phyloP scores from a whole-genome alignment of 1,140 invertebrate genomes.

The Lordiphosa collinella region DNA sequence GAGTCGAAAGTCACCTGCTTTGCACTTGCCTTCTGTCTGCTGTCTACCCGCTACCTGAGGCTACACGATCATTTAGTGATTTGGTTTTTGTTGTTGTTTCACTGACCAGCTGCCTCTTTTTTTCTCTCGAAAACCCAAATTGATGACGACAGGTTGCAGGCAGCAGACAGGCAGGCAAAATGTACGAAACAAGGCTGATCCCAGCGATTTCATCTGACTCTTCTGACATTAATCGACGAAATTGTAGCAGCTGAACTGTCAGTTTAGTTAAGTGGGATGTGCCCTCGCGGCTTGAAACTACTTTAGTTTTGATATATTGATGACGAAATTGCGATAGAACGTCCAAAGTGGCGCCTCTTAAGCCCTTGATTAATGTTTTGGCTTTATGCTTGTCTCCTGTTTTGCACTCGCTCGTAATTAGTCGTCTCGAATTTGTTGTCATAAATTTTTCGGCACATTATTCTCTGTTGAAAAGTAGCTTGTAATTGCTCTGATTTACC shows the following conservation, averaged over 20 bases:
- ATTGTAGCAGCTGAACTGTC: slow-evolving; percentile 77
- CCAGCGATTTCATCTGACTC: slow-evolving; percentile 14
- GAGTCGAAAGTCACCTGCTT: slow-evolving; percentile 48
- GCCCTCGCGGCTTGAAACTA: slow-evolving; percentile 34
- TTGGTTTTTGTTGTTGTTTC: slow-evolving; percentile 26
- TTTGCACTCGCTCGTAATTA: slow-evolving; percentile 47
- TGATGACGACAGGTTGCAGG: slow-evolving; percentile 76
- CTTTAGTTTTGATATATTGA: slow-evolving; percentile 54
- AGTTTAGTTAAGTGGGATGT: slow-evolving; percentile 68
- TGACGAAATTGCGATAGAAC: slow-evolving; percentile 48
- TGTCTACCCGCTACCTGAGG: slow-evolving; percentile 52
- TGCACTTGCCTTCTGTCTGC: slow-evolving; percentile 25
- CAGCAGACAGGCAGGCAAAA: slow-evolving; percentile 1
- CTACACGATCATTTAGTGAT: slow-evolving; percentile 52
- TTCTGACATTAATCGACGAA: slow-evolving; percentile 75
- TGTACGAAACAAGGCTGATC: slow-evolving; percentile 29
- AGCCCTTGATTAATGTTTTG: slow-evolving; percentile 59
- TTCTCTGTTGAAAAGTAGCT: slow-evolving; percentile 66
- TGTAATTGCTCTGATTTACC: slow-evolving; percentile 76
- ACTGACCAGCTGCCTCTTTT: slow-evolving; percentile 53
- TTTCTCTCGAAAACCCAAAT: slow-evolving; percentile 41
- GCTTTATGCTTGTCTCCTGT: slow-evolving; percentile 34
- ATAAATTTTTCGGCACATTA: slow-evolving; percentile 48
- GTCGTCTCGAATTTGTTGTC: slow-evolving; percentile 56
- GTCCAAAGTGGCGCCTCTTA: slow-evolving; percentile 12